A percentile compares a stretch with the other conserved stretches of the same genome.
These are phyloP conservation scores for Bombus polaris DNA, from an alignment of 1,140 invertebrate species.

Conservation along the genomic window DNA sequence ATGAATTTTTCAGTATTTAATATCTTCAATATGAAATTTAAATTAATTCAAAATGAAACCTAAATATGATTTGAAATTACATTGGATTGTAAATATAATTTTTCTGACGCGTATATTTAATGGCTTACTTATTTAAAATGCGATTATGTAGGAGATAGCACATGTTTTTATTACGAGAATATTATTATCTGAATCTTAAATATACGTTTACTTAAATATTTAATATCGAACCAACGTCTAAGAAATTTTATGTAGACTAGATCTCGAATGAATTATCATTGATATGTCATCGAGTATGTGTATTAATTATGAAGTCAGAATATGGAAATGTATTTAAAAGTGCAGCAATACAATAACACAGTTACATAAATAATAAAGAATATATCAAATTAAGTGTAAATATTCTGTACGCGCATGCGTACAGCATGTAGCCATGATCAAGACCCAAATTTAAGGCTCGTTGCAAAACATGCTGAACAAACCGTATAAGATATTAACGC, in stretches of 20 bases:
- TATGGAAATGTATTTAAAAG: not conserved
- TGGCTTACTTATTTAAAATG: too few species aligned
- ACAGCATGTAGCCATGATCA: not conserved
- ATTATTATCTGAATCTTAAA: not conserved
- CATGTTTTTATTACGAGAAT: not conserved
- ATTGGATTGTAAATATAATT: not conserved
- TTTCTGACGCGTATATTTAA: not conserved
- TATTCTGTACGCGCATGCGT: not conserved
- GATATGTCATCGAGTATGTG: not conserved
- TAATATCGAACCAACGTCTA: not conserved
- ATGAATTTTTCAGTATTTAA: not conserved
- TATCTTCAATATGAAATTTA: too few species aligned
- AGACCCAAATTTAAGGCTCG: slow-evolving; percentile 1
- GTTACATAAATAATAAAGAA: slow-evolving; percentile 2
- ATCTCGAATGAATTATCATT: not conserved
- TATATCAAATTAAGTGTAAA: not conserved
- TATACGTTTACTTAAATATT: not conserved
- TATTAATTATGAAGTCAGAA: not conserved
- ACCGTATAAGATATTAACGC: not conserved
- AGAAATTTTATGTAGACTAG: not conserved
- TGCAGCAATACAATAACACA: not conserved
- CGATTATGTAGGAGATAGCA: not conserved
- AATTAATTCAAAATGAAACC: too few species aligned
- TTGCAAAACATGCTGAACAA: not conserved
- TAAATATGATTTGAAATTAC: not conserved